These are phyloP conservation scores for Orchestia grillus DNA, from an alignment of 1,140 invertebrate species.

Conservation along the genomic window DNA sequence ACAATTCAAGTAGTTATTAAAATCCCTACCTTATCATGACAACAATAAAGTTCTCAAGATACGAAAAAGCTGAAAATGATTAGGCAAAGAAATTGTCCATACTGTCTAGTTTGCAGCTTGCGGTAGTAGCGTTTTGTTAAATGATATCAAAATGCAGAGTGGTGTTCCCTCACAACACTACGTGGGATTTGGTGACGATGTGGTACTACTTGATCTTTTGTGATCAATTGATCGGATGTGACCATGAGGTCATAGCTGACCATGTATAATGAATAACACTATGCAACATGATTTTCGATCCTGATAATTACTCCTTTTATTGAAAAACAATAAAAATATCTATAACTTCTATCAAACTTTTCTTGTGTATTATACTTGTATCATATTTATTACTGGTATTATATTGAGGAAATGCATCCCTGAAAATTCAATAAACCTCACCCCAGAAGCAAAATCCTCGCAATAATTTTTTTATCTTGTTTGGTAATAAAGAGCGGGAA, in stretches of 20 bases:
- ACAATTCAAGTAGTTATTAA: background rate
- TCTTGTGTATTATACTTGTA: too few relatives aligned
- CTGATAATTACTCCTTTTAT: too few relatives aligned
- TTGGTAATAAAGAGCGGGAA: too few relatives aligned
- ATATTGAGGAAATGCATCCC: too few relatives aligned
- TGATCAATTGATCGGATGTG: background rate
- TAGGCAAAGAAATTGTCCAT: background rate
- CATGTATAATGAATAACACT: too few relatives aligned
- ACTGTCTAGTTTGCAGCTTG: background rate
- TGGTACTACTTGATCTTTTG: background rate
- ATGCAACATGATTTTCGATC: too few relatives aligned
- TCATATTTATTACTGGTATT: too few relatives aligned
- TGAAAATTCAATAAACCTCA: too few relatives aligned
- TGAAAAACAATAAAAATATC: too few relatives aligned
- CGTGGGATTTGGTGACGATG: background rate
- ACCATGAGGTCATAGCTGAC: background rate
- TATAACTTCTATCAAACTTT: too few relatives aligned
- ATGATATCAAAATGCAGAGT: background rate
- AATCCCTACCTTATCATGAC: background rate
- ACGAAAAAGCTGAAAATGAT: background rate
- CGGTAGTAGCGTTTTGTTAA: background rate
- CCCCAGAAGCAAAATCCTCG: too few relatives aligned
- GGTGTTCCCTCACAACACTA: background rate
- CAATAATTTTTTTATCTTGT: too few relatives aligned
- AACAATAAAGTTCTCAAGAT: background rate